Evolutionary conservation across 2,113 vertebrate genomes (phyloP).

Genomic region (Misgurnus anguillicaudatus): DNA sequence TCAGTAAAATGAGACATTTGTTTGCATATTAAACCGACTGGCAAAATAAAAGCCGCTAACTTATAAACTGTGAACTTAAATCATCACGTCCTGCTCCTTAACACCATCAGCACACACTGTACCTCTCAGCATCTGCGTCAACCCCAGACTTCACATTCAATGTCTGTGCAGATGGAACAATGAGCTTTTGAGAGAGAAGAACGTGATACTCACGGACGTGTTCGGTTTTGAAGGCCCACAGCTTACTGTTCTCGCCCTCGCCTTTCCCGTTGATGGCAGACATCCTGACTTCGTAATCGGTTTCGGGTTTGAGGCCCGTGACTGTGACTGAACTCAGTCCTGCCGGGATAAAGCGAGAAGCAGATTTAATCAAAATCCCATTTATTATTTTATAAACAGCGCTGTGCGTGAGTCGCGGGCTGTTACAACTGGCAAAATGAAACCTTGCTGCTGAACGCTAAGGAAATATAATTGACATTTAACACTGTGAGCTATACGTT

Average conservation of each 20-base stretch:
- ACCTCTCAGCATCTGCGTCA: slow-evolving; percentile 18
- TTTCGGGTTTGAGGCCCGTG: slow-evolving; percentile 87
- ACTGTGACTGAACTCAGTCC: slow-evolving; percentile 77
- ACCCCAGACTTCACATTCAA: slow-evolving; percentile 24
- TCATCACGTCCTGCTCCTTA: background rate
- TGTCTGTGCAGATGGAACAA: slow-evolving; percentile 35
- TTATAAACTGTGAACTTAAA: background rate
- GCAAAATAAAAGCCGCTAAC: too few species aligned
- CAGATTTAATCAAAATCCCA: slow-evolving; percentile 26
- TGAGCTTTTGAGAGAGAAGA: slow-evolving; percentile 30
- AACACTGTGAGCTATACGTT: background rate
- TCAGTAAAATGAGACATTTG: slow-evolving; percentile 20
- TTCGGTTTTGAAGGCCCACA: slow-evolving; percentile 86
- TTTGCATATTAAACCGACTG: background rate
- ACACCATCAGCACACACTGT: slow-evolving; percentile 8
- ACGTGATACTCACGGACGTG: slow-evolving; percentile 91
- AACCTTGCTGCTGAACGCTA: background rate
- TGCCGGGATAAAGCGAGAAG: slow-evolving; percentile 51
- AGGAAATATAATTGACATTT: slow-evolving; percentile 13
- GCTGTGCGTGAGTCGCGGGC: background rate
- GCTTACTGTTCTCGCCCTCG: slow-evolving; percentile 83
- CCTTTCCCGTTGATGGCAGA: slow-evolving; percentile 96
- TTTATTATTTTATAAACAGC: slow-evolving; percentile 26
- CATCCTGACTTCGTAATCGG: slow-evolving; percentile 84
- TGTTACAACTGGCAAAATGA: background rate